phyloP scores from a whole-genome alignment of 2,113 vertebrate genomes.

The Polyodon spathula region DNA sequence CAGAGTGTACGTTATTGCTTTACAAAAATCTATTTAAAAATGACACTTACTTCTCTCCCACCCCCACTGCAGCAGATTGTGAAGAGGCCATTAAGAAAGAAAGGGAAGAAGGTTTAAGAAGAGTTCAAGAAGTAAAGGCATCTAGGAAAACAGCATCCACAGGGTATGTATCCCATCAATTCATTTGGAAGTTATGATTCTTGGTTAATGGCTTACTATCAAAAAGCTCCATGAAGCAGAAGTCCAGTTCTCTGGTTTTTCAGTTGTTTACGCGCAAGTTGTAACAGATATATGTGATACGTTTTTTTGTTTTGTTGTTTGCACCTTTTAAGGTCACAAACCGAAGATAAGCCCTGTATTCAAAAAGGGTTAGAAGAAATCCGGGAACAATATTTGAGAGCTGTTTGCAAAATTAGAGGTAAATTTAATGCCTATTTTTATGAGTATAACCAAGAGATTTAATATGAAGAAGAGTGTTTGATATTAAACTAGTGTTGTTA shows the following conservation, averaged over 20 bases:
- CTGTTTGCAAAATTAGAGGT: constrained; percentile 87
- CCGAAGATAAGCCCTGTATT: constrained; percentile 40
- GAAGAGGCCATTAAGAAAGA: constrained; percentile 32
- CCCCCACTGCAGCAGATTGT: constrained; percentile 44
- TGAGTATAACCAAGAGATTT: background rate
- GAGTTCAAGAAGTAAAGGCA: constrained; percentile 34
- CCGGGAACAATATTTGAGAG: constrained; percentile 78
- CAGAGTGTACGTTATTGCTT: background rate
- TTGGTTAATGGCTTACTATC: background rate
- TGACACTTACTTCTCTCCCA: background rate
- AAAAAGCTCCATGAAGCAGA: too few species aligned
- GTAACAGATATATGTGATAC: too few species aligned
- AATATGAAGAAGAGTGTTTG: background rate
- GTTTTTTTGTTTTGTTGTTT: background rate
- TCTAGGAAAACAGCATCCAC: constrained; percentile 21
- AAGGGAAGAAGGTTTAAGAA: constrained; percentile 36
- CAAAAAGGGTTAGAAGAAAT: constrained; percentile 77
- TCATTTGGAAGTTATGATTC: background rate
- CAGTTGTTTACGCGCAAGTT: too few species aligned
- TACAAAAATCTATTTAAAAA: too few species aligned
- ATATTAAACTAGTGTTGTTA: background rate
- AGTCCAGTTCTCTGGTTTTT: too few species aligned
- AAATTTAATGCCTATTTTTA: background rate
- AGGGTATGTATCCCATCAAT: constrained; percentile 31
- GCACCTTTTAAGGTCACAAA: constrained; percentile 36